Percentiles rank a stretch among this genome's conserved stretches.
Conservation (phyloP, 37 sponge, comb jelly and placozoan species). For the Tethya wilhelma region DNA sequence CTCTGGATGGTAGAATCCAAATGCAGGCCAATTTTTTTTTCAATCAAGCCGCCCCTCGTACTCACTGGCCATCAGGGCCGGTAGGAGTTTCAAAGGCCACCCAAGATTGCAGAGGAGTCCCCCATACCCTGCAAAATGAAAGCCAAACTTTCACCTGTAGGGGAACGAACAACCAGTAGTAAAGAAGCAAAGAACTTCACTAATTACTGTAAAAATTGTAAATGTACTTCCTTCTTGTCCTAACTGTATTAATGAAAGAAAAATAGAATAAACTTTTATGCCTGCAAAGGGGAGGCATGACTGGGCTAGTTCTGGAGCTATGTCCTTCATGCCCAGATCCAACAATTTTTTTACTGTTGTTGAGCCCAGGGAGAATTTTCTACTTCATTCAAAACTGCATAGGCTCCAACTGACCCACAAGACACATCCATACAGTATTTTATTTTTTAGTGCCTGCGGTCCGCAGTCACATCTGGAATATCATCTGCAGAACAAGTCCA, state of each 20-base stretch:
- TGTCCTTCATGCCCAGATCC: no score
- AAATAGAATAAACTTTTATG: constrained; percentile 21
- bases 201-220: no score
- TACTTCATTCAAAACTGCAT: no score
- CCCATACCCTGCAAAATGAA: not conserved
- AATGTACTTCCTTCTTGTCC: not conserved
- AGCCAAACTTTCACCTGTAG: not conserved
- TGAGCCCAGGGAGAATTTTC: no score
- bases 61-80: not conserved
- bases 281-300: no score
- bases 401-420: no score
- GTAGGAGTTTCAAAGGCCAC: constrained; percentile 6
- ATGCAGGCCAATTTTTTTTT: constrained; percentile 7
- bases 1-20: not conserved
- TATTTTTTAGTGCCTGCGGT: no score
- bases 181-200: not conserved
- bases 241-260: not conserved
- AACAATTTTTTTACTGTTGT: no score
- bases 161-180: not conserved
- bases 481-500: no score
- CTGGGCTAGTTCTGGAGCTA: no score
- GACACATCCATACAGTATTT: no score
- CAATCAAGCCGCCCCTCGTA: constrained; percentile 24
- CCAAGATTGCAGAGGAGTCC: not conserved
- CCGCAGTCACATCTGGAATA: no score